Evolutionary conservation across 2,113 vertebrate species (phyloP).

Genomic region (Dasyurus viverrinus): DNA sequence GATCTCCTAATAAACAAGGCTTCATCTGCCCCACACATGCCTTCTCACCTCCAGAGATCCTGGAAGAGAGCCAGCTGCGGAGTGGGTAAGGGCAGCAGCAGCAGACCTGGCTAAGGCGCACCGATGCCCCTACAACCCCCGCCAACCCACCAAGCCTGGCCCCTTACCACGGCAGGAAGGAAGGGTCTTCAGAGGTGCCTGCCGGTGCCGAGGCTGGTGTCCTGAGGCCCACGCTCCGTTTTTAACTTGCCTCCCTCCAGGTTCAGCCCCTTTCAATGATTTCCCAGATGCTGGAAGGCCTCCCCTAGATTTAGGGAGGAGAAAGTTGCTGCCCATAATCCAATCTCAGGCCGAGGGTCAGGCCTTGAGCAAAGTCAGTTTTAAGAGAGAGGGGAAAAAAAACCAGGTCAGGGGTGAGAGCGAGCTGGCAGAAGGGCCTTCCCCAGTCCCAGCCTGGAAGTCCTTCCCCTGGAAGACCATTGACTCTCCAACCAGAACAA

Average conservation of each 20-base stretch:
- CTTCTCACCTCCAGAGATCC: not conserved
- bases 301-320: conserved; percentile 19
- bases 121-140: fast-evolving
- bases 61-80: not conserved
- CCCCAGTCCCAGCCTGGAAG: not conserved
- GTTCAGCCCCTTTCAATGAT: conserved; percentile 35
- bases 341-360: conserved; percentile 14
- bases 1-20: not conserved
- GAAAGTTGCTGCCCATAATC: conserved; percentile 3
- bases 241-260: not conserved
- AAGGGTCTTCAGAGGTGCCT: not conserved
- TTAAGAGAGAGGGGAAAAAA: conserved; percentile 30
- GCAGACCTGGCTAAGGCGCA: not conserved
- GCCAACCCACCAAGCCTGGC: not conserved
- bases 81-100: not conserved
- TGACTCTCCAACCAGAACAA: not conserved
- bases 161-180: not conserved
- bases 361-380: conserved; percentile 42
- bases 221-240: not conserved
- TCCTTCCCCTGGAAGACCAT: not conserved
- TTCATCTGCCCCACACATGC: not conserved
- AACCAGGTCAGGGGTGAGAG: conserved; percentile 44
- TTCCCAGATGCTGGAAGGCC: not conserved
- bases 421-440: not conserved
- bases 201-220: not conserved